Evolutionary conservation across 2,113 vertebrate species (phyloP).

Genomic region (Amazona vittata): DNA sequence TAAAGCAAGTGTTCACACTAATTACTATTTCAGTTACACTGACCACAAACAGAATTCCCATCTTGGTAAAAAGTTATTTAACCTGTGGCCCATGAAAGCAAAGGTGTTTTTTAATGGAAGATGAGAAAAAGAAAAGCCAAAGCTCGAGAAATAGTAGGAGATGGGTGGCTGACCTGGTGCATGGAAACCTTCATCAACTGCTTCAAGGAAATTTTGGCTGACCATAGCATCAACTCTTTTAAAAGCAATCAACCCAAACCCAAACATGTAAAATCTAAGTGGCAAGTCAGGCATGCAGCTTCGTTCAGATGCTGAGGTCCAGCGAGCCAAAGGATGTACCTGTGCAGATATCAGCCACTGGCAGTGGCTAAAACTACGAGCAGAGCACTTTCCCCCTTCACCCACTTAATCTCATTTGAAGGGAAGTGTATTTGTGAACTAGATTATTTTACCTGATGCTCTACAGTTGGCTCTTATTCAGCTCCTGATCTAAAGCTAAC

Average conservation of each 20-base stretch:
- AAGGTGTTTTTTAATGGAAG: not conserved
- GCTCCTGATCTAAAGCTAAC: not conserved
- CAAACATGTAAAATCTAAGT: accelerated
- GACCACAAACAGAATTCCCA: constrained; percentile 3
- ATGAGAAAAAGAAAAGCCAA: not conserved
- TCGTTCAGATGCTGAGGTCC: not conserved
- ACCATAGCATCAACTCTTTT: not conserved
- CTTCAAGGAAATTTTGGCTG: not conserved
- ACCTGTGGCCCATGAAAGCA: not conserved
- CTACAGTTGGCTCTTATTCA: not conserved
- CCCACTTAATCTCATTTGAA: constrained; percentile 18
- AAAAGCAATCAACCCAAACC: not conserved
- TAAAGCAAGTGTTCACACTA: constrained; percentile 40
- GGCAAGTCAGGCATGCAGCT: accelerated
- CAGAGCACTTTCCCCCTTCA: not conserved
- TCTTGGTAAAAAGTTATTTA: not conserved
- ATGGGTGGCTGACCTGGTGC: not conserved
- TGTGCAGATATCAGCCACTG: not conserved
- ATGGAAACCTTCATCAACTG: not conserved
- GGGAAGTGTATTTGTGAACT: not conserved
- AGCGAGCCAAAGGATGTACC: accelerated
- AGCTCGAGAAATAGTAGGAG: not conserved
- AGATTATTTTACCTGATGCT: constrained; percentile 37
- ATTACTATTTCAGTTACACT: constrained; percentile 32
- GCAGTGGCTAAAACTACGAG: not conserved